Conservation (phyloP, 2,113 vertebrate genomes). For the Pterophyllum scalare region DNA sequence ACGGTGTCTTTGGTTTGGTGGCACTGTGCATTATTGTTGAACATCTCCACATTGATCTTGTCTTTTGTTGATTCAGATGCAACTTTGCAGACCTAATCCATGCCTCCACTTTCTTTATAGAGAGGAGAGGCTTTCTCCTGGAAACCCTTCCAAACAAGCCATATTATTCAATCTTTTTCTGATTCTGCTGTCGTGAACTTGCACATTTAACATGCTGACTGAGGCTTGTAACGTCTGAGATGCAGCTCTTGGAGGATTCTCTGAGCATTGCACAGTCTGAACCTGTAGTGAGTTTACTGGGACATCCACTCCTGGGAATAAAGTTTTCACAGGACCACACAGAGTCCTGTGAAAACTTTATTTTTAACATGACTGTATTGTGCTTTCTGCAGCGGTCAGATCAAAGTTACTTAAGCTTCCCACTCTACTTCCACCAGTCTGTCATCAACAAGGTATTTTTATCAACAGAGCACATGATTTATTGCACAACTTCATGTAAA, state of each 20-base stretch:
- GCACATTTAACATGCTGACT: background rate
- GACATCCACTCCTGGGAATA: background rate
- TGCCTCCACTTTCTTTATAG: too few relatives aligned
- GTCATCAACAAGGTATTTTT: background rate
- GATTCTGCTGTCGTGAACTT: background rate
- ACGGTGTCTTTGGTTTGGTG: too few relatives aligned
- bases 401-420: background rate
- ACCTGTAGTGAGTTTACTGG: background rate
- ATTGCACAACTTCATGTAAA: background rate
- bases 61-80: too few relatives aligned
- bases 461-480: background rate
- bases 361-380: background rate
- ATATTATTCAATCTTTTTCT: background rate
- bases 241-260: background rate
- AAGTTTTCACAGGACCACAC: too few relatives aligned
- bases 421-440: accelerated
- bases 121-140: too few relatives aligned
- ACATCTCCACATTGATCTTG: too few relatives aligned
- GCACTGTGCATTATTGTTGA: too few relatives aligned
- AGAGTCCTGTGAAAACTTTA: too few relatives aligned
- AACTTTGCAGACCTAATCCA: too few relatives aligned
- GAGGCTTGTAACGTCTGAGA: background rate
- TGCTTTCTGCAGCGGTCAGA: background rate
- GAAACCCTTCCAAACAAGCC: accelerated
- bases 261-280: background rate